Conservation (phyloP, 1,140 invertebrate species). For the Cyclina sinensis region DNA sequence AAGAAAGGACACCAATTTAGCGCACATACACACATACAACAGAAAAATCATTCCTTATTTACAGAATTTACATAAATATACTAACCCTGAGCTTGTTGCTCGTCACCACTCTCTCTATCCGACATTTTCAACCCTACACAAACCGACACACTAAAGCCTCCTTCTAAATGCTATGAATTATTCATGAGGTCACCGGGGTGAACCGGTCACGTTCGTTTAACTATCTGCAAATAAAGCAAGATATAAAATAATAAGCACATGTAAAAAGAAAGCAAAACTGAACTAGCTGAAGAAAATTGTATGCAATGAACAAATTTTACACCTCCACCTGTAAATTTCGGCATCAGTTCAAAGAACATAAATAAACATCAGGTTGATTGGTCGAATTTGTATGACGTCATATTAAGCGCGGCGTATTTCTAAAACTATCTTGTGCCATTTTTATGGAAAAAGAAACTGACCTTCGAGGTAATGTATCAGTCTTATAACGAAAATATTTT, state of each 20-base stretch:
- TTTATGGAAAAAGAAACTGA: background rate
- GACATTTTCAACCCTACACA: slow-evolving; percentile 84
- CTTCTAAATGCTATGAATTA: slow-evolving; percentile 83
- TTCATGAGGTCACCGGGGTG: slow-evolving; percentile 79
- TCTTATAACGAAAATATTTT: background rate
- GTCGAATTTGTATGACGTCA: slow-evolving; percentile 3
- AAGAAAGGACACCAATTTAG: slow-evolving; percentile 13
- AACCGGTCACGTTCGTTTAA: background rate
- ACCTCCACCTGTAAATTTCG: background rate
- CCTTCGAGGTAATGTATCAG: background rate
- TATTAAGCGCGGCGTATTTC: background rate
- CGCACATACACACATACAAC: background rate
- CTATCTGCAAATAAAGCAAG: background rate
- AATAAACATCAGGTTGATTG: background rate
- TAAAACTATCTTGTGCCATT: background rate
- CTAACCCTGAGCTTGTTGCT: slow-evolving; percentile 81
- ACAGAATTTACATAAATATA: no score
- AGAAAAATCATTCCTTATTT: background rate
- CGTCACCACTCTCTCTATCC: slow-evolving; percentile 84
- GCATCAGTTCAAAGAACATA: background rate
- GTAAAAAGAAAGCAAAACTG: no score
- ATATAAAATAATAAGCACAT: no score
- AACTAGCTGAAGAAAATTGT: no score
- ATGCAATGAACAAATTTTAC: background rate
- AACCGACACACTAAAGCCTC: slow-evolving; percentile 79